phyloP scores from a whole-genome alignment of 2,113 vertebrate species.

The Phaethon lepturus region DNA sequence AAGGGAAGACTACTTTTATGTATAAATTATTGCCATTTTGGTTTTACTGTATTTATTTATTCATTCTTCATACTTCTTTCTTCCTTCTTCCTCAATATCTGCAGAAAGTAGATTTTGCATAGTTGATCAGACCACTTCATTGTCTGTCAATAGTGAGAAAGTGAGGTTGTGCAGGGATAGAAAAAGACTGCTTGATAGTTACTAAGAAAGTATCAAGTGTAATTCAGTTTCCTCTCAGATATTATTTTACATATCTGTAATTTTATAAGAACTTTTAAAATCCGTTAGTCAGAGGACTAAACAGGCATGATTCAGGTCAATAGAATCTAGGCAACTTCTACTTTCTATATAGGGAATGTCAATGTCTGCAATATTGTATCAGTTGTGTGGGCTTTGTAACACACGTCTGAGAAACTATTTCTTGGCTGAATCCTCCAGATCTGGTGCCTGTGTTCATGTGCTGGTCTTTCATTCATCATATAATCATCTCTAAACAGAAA shows the following conservation, averaged over 20 bases:
- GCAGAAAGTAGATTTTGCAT: not conserved
- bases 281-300: not conserved
- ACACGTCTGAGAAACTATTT: not conserved
- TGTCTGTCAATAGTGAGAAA: not conserved
- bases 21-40: not conserved
- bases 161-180: not conserved
- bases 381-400: not conserved
- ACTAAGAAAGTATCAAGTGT: not conserved
- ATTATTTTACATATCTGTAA: not conserved
- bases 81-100: not conserved
- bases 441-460: not conserved
- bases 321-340: not conserved
- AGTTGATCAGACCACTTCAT: not conserved
- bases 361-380: not conserved
- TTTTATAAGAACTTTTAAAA: not conserved
- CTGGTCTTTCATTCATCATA: not conserved
- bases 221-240: not conserved
- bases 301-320: not conserved
- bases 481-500: not conserved
- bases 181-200: not conserved
- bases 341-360: not conserved
- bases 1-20: not conserved
- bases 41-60: not conserved
- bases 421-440: not conserved
- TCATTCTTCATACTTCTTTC: not conserved